Conservation (phyloP, 1,140 invertebrate species). For the Onthophagus taurus region DNA sequence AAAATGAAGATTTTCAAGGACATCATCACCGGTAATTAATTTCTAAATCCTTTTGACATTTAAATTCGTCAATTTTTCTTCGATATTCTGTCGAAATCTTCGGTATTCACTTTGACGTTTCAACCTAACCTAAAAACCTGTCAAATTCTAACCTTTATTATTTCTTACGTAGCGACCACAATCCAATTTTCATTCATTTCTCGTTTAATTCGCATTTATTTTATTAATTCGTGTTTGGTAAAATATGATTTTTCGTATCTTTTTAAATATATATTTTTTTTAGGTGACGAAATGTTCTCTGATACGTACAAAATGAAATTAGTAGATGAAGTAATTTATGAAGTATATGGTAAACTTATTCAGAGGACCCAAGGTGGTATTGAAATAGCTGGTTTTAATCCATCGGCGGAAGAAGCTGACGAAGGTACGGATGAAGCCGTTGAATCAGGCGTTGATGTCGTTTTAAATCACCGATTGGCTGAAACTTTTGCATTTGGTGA, state of each 20-base stretch:
- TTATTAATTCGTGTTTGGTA: background rate
- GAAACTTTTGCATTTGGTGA: conserved; percentile 81
- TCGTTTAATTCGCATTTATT: background rate
- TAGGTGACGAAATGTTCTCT: conserved; percentile 96
- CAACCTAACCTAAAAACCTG: background rate
- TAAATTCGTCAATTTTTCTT: background rate
- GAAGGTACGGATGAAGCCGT: conserved; percentile 69
- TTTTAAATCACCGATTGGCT: conserved; percentile 80
- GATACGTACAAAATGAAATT: conserved; percentile 94
- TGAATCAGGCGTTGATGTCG: conserved; percentile 83
- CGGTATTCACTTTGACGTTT: conserved; percentile 6
- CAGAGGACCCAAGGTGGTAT: conserved; percentile 70
- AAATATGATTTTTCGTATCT: background rate
- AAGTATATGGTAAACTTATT: conserved; percentile 85
- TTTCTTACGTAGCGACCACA: background rate
- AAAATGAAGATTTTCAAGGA: conserved; percentile 95
- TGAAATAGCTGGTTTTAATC: conserved; percentile 76
- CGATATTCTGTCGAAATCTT: conserved; percentile 7
- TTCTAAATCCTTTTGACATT: background rate
- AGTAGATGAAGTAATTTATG: conserved; percentile 87
- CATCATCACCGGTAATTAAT: conserved; percentile 74
- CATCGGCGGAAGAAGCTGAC: conserved; percentile 83
- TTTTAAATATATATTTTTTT: conserved; percentile 31
- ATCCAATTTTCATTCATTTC: too few relatives aligned
- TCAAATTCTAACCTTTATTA: background rate